These are phyloP conservation scores for Saturnia pavonia DNA, from an alignment of 2,888 invertebrate genomes.

Conservation along the genomic window DNA sequence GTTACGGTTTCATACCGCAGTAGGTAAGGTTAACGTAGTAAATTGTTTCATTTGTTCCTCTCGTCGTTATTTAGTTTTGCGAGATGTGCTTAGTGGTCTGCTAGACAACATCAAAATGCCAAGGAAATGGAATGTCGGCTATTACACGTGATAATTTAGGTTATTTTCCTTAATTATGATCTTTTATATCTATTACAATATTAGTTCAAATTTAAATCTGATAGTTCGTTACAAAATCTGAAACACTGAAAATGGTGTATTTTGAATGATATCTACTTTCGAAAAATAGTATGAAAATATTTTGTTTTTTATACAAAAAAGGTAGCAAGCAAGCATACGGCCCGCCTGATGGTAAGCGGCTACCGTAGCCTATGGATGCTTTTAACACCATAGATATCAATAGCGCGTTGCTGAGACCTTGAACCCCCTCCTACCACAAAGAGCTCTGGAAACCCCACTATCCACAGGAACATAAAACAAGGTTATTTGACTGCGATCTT, in stretches of 20 bases:
- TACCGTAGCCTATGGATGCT: too few relatives aligned
- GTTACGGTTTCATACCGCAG: background rate
- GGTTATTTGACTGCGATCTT: too few relatives aligned
- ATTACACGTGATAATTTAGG: background rate
- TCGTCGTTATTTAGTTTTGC: conserved; percentile 26
- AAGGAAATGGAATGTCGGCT: background rate
- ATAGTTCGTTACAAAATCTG: too few relatives aligned
- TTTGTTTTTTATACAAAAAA: too few relatives aligned
- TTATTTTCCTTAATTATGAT: background rate
- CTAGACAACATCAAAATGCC: conserved; percentile 1
- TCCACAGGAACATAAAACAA: too few relatives aligned
- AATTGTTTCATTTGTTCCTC: conserved; percentile 26
- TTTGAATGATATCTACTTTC: background rate
- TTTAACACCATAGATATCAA: too few relatives aligned
- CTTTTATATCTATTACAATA: background rate
- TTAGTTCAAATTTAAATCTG: too few relatives aligned
- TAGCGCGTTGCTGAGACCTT: too few relatives aligned
- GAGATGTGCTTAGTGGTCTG: conserved; percentile 9
- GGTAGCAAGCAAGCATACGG: too few relatives aligned
- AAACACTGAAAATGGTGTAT: background rate
- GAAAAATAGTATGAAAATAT: background rate
- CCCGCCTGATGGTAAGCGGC: too few relatives aligned
- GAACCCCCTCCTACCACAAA: too few relatives aligned
- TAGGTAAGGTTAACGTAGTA: conserved; percentile 19
- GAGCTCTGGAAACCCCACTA: too few relatives aligned